phyloP scores from a whole-genome alignment of 2,113 vertebrate species.

The Pontoporia blainvillei region DNA sequence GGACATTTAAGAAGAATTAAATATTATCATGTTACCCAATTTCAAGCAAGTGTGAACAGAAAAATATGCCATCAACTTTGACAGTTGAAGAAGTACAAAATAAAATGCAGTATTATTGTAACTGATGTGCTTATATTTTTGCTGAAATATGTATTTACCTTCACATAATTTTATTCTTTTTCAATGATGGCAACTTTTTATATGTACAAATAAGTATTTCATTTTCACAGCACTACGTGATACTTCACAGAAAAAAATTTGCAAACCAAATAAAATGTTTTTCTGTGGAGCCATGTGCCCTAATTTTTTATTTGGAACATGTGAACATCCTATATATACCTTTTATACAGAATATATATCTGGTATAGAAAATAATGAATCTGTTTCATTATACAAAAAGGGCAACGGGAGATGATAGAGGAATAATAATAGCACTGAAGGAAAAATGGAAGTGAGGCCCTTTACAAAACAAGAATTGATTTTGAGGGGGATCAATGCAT shows the following conservation, averaged over 20 bases:
- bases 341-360: neutral
- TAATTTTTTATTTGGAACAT: neutral
- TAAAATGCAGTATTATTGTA: neutral
- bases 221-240: neutral
- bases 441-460: conserved; percentile 29
- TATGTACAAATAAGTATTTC: neutral
- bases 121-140: neutral
- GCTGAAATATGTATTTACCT: conserved; percentile 3
- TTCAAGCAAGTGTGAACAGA: neutral
- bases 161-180: neutral
- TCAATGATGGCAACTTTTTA: neutral
- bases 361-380: neutral
- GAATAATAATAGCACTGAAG: conserved; percentile 5
- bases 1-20: conserved; percentile 10
- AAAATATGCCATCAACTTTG: neutral
- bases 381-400: neutral
- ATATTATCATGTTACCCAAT: neutral
- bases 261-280: neutral
- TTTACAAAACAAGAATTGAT: conserved; percentile 51
- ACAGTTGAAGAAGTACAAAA: neutral
- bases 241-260: neutral
- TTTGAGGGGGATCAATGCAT: conserved; percentile 19
- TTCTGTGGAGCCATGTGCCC: neutral
- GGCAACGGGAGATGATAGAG: neutral
- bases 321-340: neutral